Base-by-base conservation (phyloP, 2,113 vertebrate species). In the Brachirus orientalis region DNA sequence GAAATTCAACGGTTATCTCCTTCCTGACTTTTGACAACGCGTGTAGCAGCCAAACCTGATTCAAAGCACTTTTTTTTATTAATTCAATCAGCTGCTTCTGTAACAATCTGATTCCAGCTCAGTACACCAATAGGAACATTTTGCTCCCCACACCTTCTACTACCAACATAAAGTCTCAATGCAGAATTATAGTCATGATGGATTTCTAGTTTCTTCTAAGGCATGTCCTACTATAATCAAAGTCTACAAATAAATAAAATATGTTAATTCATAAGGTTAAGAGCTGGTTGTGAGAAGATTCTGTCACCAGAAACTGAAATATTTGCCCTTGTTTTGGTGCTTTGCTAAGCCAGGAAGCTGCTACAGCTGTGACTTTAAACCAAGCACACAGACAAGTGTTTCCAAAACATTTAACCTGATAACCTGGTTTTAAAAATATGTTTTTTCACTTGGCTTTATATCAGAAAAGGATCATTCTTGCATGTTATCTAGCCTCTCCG, bases 11-110 rank as follows among this genome's bases (percentile, higher is more conserved):
- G 20, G 11, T 8, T 35, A 28, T 46, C 14, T 52, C 22, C 52
- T 20, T 51, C 13, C 33, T 35, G 6, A 28, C 22, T 67, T n/a
- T 11, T 3, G 3, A 35, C 43, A 36, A 56, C 8, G 35, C 9
- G 2, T 8, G 8, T 40, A 11, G 16, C 40, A 57, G 51, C 59
- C 44, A 58, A 62, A 72, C 59, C 38, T 55, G 72, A 62, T 51
- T 55, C 65, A 63, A 19, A 20, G 6, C 52, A 48, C 8, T 6
- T 28, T 28, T 57, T 8, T 50, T 54, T 58, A 61, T 69, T 63
- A 73, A 67, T 57, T 66, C 48, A 85, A 73, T 80, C 69, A 74
- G 59, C 46, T 70, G 73, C 56, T 55, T 67, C 64, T 62, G 63
- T 74, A 51, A 37, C 48, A 55, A 10, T 33, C 51, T 71, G 52